Percentiles rank a stretch among this genome's conserved stretches.
phyloP scores from a whole-genome alignment of 1,140 invertebrate species.

The Ptiloglossa arizonensis region DNA sequence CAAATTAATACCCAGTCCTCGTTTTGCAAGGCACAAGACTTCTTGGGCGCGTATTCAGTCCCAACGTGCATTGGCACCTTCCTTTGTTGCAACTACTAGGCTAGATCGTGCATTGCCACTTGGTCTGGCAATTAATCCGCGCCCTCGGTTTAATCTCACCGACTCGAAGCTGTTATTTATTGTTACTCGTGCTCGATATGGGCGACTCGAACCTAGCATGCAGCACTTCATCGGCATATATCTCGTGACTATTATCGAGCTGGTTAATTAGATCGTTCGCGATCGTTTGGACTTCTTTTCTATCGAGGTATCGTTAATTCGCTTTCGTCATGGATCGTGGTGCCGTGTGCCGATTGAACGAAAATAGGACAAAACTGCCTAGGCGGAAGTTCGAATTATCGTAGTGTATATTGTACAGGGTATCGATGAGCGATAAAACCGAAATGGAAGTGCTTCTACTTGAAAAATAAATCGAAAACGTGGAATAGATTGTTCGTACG shows the following conservation, averaged over 20 bases:
- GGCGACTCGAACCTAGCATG: constrained; percentile 5
- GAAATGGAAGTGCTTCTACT: too few relatives aligned
- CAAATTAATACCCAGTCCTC: constrained; percentile 17
- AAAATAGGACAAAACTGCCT: too few relatives aligned
- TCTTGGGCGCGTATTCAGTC: background rate
- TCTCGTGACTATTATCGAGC: constrained; percentile 26
- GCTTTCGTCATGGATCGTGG: constrained; percentile 32
- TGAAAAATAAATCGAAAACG: too few relatives aligned
- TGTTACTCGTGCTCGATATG: constrained; percentile 26
- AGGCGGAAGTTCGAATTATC: too few relatives aligned
- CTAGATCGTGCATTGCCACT: constrained; percentile 30
- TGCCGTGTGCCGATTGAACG: too few relatives aligned
- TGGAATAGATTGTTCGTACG: too few relatives aligned
- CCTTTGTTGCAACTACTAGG: background rate
- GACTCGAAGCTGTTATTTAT: constrained; percentile 33
- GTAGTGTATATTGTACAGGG: too few relatives aligned
- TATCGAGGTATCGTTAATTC: background rate
- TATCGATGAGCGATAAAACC: too few relatives aligned
- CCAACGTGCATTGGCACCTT: constrained; percentile 15
- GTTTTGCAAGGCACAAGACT: background rate
- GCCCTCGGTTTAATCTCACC: constrained; percentile 25
- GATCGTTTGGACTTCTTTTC: background rate
- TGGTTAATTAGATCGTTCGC: constrained; percentile 31
- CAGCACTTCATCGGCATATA: constrained; percentile 20
- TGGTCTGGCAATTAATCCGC: constrained; percentile 34